Evolutionary conservation across 1,140 invertebrate species (phyloP).

Genomic region (Drosophila truncata): DNA sequence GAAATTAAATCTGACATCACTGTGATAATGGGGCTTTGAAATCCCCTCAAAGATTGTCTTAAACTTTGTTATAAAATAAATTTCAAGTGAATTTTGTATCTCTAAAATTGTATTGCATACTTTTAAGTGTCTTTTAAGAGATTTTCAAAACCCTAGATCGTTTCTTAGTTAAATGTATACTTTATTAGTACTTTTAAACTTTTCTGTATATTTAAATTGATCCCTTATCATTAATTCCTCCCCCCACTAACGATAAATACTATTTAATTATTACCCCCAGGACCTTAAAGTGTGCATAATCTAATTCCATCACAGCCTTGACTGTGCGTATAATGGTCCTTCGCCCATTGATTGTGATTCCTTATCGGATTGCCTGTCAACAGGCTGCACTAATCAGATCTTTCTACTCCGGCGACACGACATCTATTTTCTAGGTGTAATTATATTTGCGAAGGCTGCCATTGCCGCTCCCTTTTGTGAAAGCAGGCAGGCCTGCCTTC

Average conservation of each 20-base stretch:
- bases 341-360: conserved; percentile 41
- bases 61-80: neutral
- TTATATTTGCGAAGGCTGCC: conserved; percentile 68
- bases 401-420: conserved; percentile 23
- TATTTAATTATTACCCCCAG: neutral
- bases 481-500: conserved; percentile 4
- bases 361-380: conserved; percentile 66
- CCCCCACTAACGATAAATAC: too few relatives aligned
- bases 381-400: conserved; percentile 39
- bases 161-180: neutral
- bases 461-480: conserved; percentile 25
- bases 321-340: conserved; percentile 19
- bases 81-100: neutral
- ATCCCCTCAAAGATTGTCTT: too few relatives aligned
- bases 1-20: too few relatives aligned
- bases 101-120: neutral
- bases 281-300: conserved; percentile 12
- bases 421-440: conserved; percentile 58
- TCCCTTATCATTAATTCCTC: neutral
- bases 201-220: neutral
- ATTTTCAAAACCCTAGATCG: neutral
- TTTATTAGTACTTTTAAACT: neutral
- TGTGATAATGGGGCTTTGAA: too few relatives aligned
- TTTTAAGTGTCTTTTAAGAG: neutral
- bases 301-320: neutral